Evolutionary conservation across 2,113 vertebrate species (phyloP), one percentile per base, ranked within the genome.

Genomic region (Ceyx cyanopectus): DNA sequence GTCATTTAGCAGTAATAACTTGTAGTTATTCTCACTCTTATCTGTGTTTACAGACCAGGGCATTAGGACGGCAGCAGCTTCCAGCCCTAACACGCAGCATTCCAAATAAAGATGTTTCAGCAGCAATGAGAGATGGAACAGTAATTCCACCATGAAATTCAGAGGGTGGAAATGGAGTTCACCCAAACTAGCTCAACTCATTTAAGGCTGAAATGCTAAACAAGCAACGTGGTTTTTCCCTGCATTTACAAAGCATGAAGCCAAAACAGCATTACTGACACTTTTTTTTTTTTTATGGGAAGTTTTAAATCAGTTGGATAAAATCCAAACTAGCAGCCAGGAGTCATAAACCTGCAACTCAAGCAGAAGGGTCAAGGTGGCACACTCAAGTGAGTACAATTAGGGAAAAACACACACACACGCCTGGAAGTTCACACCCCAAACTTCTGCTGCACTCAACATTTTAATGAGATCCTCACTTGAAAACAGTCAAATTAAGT

Each of bases 391-490:
- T 1, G 73, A 37, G 17, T 5, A 11, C 46, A 62, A 70, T 41
- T 17, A 62, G 50, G 37, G 48, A 6, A 22, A 41, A 23, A 48
- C 65, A 67, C 15, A 29, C 24, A 41, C 27, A 48, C 45, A 67
- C 14, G 29, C 29, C 27, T 1, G 45, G 50, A 76, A 87, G 60
- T 8, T 76, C 40, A 66, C 68, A 61, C 5, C 82, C 61, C 85
- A n/a, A 70, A 57, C 5, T 41, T 7, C 6, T 14, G 48, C 23
- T 14, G 15, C 0, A 0, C 37, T 24, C 67, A 4, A 30, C 0
- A 3, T 7, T 60, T 84, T 91, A 80, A 94, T 41, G 84, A 94
- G 90, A 61, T 2, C 37, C 40, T 67, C 56, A 0, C 29, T 58
- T 20, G 12, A 68, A n/a, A 60, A 24, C 0, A 32, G 65, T 26